These are phyloP conservation scores for Theocolax elegans DNA, from an alignment of 1,140 invertebrate species.

Conservation along the genomic window DNA sequence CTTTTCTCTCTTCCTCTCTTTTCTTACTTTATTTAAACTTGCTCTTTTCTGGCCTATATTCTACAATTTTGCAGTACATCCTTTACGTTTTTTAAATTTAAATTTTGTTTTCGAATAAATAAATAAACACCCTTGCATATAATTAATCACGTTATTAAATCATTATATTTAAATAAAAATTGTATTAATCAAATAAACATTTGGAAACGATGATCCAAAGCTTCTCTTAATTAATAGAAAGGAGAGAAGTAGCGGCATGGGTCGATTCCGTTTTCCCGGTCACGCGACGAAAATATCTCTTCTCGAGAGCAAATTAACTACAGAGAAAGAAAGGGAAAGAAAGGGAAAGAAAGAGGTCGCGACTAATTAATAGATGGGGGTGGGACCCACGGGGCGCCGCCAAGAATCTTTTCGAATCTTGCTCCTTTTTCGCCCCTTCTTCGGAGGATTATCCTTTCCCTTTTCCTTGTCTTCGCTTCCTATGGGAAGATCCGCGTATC, in stretches of 20 bases:
- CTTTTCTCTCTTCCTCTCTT: background rate
- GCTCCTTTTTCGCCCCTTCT: conserved; percentile 18
- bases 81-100: too few relatives aligned
- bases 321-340: conserved; percentile 4
- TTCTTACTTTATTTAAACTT: background rate
- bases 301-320: conserved; percentile 29
- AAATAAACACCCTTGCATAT: too few relatives aligned
- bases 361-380: conserved; percentile 52
- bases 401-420: background rate
- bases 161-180: too few relatives aligned
- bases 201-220: too few relatives aligned
- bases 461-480: background rate
- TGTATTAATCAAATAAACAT: too few relatives aligned
- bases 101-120: too few relatives aligned
- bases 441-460: background rate
- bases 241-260: too few relatives aligned
- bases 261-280: too few relatives aligned
- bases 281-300: conserved; percentile 21
- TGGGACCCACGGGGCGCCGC: conserved; percentile 35
- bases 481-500: conserved; percentile 34
- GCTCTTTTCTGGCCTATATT: too few relatives aligned
- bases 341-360: conserved; percentile 5
- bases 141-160: too few relatives aligned
- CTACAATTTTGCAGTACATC: too few relatives aligned
- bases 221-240: conserved; percentile 56